Conservation (phyloP, 2,888 invertebrate genomes). For the Elegia similella region DNA sequence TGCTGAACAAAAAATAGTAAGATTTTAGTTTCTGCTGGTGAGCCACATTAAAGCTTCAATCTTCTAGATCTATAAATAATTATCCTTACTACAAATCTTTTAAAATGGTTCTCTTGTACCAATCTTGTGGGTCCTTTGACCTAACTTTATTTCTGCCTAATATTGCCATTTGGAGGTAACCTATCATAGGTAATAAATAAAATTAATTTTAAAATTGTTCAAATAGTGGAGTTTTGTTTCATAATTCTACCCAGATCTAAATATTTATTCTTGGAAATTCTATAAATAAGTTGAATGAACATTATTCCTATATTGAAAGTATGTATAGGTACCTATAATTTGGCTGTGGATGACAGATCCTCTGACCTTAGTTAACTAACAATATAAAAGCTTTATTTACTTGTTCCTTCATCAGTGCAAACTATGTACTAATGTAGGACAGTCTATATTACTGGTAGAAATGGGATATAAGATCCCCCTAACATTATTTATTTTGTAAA, state of each 20-base stretch:
- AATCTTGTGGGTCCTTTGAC: too few species aligned
- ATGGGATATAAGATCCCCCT: slow-evolving; percentile 1
- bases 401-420: not conserved
- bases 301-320: not conserved
- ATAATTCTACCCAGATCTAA: slow-evolving; percentile 6
- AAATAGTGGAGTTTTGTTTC: not conserved
- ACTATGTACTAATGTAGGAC: not conserved
- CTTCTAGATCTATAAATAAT: too few species aligned
- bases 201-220: not conserved
- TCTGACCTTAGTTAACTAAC: not conserved
- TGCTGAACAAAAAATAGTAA: not conserved
- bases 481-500: slow-evolving; percentile 11
- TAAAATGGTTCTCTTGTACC: too few species aligned
- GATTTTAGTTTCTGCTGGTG: not conserved
- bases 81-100: too few species aligned
- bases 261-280: not conserved
- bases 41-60: too few species aligned
- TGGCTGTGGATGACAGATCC: not conserved
- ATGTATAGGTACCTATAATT: not conserved
- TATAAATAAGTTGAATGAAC: not conserved
- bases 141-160: too few species aligned
- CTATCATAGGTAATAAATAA: not conserved
- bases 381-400: not conserved
- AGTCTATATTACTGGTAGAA: slow-evolving; percentile 2
- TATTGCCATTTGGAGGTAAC: not conserved